Percentiles rank a stretch among this genome's conserved stretches.
phyloP scores from a whole-genome alignment of 1,140 invertebrate species.

The Drosophila varians region DNA sequence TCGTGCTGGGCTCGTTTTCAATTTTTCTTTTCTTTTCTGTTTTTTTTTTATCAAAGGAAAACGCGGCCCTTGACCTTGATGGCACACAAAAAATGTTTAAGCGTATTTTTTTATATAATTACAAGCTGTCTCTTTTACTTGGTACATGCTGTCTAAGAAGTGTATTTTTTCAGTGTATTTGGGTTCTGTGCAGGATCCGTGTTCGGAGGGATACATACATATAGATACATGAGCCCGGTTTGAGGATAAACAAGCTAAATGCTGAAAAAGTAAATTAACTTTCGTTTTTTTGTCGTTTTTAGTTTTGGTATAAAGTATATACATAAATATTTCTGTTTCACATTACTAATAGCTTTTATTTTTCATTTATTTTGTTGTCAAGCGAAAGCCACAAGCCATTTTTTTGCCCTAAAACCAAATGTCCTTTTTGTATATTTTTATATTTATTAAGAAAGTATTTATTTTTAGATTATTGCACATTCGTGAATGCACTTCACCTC shows the following conservation, averaged over 20 bases:
- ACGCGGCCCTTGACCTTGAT: slow-evolving; percentile 72
- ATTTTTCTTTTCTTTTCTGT: slow-evolving; percentile 2
- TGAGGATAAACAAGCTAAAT: slow-evolving; percentile 44
- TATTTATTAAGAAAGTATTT: not conserved
- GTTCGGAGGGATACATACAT: slow-evolving; percentile 59
- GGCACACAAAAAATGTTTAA: not conserved
- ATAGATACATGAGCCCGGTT: slow-evolving; percentile 66
- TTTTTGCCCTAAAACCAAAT: not conserved
- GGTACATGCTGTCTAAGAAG: not conserved
- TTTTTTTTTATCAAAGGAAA: slow-evolving; percentile 49
- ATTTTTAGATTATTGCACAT: not conserved
- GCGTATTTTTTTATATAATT: not conserved
- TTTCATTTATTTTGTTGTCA: not conserved
- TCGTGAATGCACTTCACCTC: not conserved
- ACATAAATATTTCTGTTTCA: not conserved
- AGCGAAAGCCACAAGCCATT: not conserved
- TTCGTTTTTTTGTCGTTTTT: not conserved
- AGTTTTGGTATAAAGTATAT: not conserved
- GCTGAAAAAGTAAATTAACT: slow-evolving; percentile 43
- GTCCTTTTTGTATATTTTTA: not conserved
- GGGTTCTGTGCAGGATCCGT: slow-evolving; percentile 25
- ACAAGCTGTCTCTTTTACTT: not conserved
- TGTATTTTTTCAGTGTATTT: slow-evolving; percentile 9
- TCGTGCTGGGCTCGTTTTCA: slow-evolving; percentile 34
- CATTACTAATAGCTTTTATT: not conserved